Evolutionary conservation across 2,113 vertebrate species (phyloP).

Genomic region (Psephotus haematonotus): DNA sequence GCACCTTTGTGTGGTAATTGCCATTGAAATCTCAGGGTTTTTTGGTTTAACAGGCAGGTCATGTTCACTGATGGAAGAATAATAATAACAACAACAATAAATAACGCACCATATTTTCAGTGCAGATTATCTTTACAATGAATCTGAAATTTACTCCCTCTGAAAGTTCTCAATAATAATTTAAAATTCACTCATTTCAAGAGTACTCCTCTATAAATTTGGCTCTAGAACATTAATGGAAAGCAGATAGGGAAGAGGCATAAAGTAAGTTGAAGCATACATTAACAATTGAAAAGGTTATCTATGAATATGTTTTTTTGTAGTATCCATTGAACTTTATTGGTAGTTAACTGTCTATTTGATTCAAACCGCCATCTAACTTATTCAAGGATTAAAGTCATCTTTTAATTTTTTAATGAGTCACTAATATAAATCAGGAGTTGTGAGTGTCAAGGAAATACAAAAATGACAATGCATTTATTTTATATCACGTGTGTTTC

Average conservation of each 20-base stretch:
- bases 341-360: neutral
- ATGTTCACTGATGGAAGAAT: neutral
- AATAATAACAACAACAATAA: neutral
- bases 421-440: neutral
- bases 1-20: neutral
- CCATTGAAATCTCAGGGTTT: neutral
- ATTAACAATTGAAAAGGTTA: neutral
- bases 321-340: neutral
- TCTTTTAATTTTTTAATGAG: neutral
- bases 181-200: neutral
- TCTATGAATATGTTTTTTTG: neutral
- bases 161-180: neutral
- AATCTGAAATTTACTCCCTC: neutral
- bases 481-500: neutral
- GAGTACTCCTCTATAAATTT: neutral
- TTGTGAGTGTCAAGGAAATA: neutral
- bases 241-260: neutral
- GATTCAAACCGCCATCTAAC: neutral
- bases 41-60: neutral
- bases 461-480: neutral
- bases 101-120: neutral
- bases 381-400: neutral
- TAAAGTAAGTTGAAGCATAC: neutral
- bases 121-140: neutral
- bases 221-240: neutral